phyloP scores from a whole-genome alignment of 2,797 vertebrate genomes.

The Hydrocynus forskahlii region DNA sequence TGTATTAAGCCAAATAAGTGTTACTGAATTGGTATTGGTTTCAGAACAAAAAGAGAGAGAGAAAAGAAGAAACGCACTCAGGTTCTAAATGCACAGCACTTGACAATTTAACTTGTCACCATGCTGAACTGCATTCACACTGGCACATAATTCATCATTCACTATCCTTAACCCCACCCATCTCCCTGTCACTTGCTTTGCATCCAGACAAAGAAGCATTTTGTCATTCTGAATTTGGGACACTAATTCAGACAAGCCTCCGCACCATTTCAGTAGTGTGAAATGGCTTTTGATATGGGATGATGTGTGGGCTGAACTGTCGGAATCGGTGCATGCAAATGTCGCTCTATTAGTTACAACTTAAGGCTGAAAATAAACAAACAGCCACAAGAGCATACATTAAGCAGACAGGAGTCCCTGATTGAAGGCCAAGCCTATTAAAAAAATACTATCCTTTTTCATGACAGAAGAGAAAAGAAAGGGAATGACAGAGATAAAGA shows the following conservation, averaged over 20 bases:
- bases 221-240: slow-evolving; percentile 62
- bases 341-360: neutral
- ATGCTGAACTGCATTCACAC: slow-evolving; percentile 60
- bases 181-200: slow-evolving; percentile 55
- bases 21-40: too few species aligned
- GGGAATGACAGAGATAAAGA: slow-evolving; percentile 32
- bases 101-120: slow-evolving; percentile 70
- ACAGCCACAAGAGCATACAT: slow-evolving; percentile 1
- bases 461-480: slow-evolving; percentile 6
- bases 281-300: slow-evolving; percentile 64
- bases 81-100: slow-evolving; percentile 54
- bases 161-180: slow-evolving; percentile 59
- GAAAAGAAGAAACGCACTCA: slow-evolving; percentile 55
- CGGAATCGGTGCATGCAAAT: slow-evolving; percentile 46
- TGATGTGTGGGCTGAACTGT: slow-evolving; percentile 37
- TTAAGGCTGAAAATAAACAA: slow-evolving; percentile 19
- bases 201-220: slow-evolving; percentile 65
- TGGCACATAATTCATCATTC: slow-evolving; percentile 64
- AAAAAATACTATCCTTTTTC: neutral
- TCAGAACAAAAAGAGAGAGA: slow-evolving; percentile 5
- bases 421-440: neutral
- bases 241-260: slow-evolving; percentile 66
- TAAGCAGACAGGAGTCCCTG: neutral
- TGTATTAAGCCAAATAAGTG: too few species aligned
- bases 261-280: slow-evolving; percentile 62